Evolutionary conservation across 2,797 vertebrate species (phyloP), one percentile per base, ranked within the genome.

Genomic region (Falco columbarius): DNA sequence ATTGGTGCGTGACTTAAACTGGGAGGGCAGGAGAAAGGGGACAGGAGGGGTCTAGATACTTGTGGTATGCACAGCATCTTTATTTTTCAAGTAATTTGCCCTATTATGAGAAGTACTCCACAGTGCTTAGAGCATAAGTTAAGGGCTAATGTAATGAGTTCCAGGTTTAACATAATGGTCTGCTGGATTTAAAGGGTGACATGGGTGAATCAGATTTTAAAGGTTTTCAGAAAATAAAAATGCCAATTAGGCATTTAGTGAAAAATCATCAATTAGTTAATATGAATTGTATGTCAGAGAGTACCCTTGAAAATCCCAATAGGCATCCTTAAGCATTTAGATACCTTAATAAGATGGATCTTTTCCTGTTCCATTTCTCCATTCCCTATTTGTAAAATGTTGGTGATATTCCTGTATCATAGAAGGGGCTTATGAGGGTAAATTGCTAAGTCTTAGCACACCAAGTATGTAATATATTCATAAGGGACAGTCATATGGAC

Each of bases 261-360:
- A 90, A 81, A 91, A 62, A 75, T 65, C 65, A 83, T 90, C 75
- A 91, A 54, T 91, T 89, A 90, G 38, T 86, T 94, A 95, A 2
- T 72, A 68, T 76, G 54, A 88, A 24, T 77, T 88, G 38, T 52
- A 51, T 93, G 72, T 91, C 87, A 91, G 49, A 91, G 54, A 83
- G 51, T 42, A 79, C 76, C 58, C 67, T 74, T 83, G 86, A 91
- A 93, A 95, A 91, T 90, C 95, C 49, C 76, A 70, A 2, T 6
- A 83, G 84, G 49, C 75, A 61, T 91, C 61, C 46, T 88, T 75
- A 90, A 61, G 81, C 65, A 38, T 85, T 73, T 86, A 40, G 61
- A 42, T 77, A 80, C 56, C 29, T 91, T 74, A 87, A 72, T 68
- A 81, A 83, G 72, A 34, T 75, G 58, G 9, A 46, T 86, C 6